Percentiles rank a stretch among this genome's conserved stretches.
These are phyloP conservation scores for Drosophila subquinaria DNA, from an alignment of 2,888 invertebrate species.

Conservation along the genomic window DNA sequence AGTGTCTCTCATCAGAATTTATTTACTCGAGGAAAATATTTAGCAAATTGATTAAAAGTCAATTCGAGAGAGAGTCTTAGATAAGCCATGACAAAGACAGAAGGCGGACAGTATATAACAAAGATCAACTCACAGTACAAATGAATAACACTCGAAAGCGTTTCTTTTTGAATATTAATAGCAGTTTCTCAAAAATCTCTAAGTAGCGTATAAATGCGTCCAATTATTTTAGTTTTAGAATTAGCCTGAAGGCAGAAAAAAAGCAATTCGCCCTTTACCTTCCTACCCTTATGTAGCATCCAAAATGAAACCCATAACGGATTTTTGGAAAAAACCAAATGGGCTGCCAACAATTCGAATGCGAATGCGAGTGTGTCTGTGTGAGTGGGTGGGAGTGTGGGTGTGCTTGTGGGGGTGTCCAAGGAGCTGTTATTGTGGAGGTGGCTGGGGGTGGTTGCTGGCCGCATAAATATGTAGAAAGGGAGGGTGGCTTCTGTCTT, in stretches of 20 bases:
- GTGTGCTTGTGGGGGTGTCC: conserved; percentile 13
- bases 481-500: conserved; percentile 53
- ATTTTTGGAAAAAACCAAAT: conserved; percentile 51
- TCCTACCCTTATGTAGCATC: conserved; percentile 7
- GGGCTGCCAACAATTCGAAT: conserved; percentile 48
- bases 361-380: conserved; percentile 11
- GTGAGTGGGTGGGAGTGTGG: background rate
- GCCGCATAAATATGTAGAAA: conserved; percentile 62
- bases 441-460: conserved; percentile 25
- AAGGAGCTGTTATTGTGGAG: conserved; percentile 16
- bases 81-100: conserved; percentile 46
- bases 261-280: conserved; percentile 27
- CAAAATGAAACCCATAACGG: conserved; percentile 39
- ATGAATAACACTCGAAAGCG: background rate
- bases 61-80: conserved; percentile 12
- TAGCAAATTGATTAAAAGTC: conserved; percentile 17
- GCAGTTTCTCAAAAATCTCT: background rate
- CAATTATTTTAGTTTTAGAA: background rate
- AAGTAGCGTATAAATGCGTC: background rate
- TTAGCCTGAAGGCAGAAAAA: conserved; percentile 9
- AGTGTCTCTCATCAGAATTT: conserved; percentile 22
- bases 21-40: conserved; percentile 24
- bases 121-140: background rate
- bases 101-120: conserved; percentile 2
- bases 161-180: background rate